Evolutionary conservation across 2,888 invertebrate genomes (phyloP).

Genomic region (Sisyra nigra): DNA sequence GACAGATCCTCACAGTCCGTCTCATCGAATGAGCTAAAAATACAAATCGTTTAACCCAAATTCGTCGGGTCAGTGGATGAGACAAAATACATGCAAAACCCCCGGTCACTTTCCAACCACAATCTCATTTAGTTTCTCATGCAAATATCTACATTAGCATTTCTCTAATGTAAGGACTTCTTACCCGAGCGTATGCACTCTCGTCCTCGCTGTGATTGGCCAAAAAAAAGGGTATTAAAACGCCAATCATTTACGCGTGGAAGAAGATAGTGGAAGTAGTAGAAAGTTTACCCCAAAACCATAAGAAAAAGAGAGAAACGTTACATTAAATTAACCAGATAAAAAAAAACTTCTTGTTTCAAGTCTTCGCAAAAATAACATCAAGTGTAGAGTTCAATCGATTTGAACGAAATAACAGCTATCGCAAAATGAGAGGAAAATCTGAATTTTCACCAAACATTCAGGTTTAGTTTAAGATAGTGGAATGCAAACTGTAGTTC

Average conservation of each 20-base stretch:
- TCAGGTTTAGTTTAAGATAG: too few relatives aligned
- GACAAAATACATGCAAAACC: conserved; percentile 2
- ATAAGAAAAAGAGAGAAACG: too few relatives aligned
- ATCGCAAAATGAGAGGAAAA: too few relatives aligned
- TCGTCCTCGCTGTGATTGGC: conserved; percentile 13
- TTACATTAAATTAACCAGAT: too few relatives aligned
- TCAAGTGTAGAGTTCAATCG: too few relatives aligned
- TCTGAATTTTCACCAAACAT: too few relatives aligned
- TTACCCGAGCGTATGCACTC: conserved; percentile 13
- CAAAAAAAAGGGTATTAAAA: conserved; percentile 2
- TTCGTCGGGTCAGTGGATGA: neutral
- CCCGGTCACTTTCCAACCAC: too few relatives aligned
- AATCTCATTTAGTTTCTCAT: neutral
- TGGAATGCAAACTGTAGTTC: too few relatives aligned
- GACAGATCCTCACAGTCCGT: conserved; percentile 43
- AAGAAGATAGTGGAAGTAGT: neutral
- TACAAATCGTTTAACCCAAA: conserved; percentile 1
- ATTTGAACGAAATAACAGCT: too few relatives aligned
- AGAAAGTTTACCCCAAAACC: neutral
- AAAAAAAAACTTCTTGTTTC: too few relatives aligned
- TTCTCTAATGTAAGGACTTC: conserved; percentile 7
- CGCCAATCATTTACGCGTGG: neutral
- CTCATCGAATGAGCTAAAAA: conserved; percentile 52
- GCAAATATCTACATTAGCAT: neutral
- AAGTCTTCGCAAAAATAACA: too few relatives aligned